Conservation (phyloP, 2,113 vertebrate genomes). For the Tyrannus savana region DNA sequence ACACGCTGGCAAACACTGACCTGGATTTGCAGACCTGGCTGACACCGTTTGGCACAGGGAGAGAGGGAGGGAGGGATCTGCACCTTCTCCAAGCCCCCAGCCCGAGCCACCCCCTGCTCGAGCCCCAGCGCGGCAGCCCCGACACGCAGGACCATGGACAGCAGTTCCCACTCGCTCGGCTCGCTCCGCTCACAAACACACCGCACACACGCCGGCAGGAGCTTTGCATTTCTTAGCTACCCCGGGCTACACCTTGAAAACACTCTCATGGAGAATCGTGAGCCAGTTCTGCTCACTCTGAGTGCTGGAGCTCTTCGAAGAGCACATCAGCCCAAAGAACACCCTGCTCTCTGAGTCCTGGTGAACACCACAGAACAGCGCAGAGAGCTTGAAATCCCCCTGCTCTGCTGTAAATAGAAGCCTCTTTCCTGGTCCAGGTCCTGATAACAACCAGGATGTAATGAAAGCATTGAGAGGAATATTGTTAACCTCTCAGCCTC, state of each 20-base stretch:
- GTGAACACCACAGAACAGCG: fast-evolving
- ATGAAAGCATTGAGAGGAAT: background rate
- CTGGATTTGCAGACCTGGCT: fast-evolving
- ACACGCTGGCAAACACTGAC: fast-evolving
- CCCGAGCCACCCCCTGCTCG: background rate
- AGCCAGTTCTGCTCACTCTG: fast-evolving
- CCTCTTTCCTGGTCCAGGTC: fast-evolving
- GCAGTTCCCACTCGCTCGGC: background rate
- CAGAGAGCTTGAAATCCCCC: background rate
- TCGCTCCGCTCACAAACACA: background rate
- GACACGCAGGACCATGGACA: constrained; percentile 63
- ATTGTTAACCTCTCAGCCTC: background rate
- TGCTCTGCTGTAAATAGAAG: background rate
- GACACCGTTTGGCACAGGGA: fast-evolving
- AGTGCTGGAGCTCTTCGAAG: background rate
- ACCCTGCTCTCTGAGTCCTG: fast-evolving
- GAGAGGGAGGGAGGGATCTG: fast-evolving
- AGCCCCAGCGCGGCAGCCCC: background rate
- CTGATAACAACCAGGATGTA: background rate
- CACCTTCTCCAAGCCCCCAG: fast-evolving
- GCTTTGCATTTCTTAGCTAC: fast-evolving
- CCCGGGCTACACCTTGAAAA: background rate
- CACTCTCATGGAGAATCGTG: fast-evolving
- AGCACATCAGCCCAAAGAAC: background rate
- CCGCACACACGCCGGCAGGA: background rate